A percentile compares a stretch with the other conserved stretches of the same genome.
phyloP scores from a whole-genome alignment of 2,888 invertebrate species.

The Agrochola macilenta region DNA sequence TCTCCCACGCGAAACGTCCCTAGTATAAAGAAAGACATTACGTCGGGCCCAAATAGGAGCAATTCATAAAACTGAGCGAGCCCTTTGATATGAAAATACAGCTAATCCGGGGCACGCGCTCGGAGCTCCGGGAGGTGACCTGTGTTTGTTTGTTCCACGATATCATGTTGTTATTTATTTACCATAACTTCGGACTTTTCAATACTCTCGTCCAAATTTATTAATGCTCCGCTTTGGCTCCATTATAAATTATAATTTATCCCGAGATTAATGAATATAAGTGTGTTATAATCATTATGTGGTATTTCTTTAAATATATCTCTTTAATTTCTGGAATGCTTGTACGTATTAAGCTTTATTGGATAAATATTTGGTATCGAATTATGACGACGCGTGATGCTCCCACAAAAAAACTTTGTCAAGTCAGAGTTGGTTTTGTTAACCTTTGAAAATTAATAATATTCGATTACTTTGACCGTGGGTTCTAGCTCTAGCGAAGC shows the following conservation, averaged over 20 bases:
- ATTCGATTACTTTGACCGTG: constrained; percentile 42
- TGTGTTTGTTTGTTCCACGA: constrained; percentile 79
- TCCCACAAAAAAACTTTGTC: constrained; percentile 43
- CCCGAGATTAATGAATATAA: constrained; percentile 83
- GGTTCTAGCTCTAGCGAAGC: constrained; percentile 11
- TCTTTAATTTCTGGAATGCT: constrained; percentile 80
- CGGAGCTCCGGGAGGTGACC: constrained; percentile 81
- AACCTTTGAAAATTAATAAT: constrained; percentile 57
- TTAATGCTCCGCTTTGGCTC: constrained; percentile 77
- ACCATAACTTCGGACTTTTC: constrained; percentile 84
- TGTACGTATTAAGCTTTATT: constrained; percentile 76
- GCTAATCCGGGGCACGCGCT: constrained; percentile 88
- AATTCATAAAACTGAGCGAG: constrained; percentile 87
- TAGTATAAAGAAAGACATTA: constrained; percentile 86
- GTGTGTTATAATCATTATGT: constrained; percentile 82
- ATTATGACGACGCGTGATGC: constrained; percentile 64
- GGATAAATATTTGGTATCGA: constrained; percentile 70
- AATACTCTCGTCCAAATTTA: constrained; percentile 84
- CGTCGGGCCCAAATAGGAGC: constrained; percentile 82
- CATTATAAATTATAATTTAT: constrained; percentile 86
- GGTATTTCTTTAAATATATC: constrained; percentile 77
- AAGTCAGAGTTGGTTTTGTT: constrained; percentile 48
- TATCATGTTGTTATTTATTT: constrained; percentile 85
- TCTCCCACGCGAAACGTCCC: constrained; percentile 87
- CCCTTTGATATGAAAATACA: constrained; percentile 90